Evolutionary conservation across 2,888 invertebrate species (phyloP).

Genomic region (Buathra laborator): DNA sequence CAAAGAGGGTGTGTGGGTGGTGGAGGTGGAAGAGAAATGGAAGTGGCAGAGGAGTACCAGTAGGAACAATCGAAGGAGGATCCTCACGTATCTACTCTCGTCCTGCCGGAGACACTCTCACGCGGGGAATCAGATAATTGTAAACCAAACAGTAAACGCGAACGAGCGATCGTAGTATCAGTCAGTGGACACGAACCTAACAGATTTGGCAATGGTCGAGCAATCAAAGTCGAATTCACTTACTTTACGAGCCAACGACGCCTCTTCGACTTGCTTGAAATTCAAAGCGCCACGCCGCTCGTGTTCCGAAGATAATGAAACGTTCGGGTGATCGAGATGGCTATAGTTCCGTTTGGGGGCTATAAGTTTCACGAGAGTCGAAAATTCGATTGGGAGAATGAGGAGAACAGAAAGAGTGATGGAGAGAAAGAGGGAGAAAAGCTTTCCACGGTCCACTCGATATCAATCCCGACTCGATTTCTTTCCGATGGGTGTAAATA

Average conservation of each 20-base stretch:
- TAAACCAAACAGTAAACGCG: slow-evolving; percentile 71
- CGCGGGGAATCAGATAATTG: slow-evolving; percentile 72
- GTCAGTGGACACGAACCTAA: slow-evolving; percentile 50
- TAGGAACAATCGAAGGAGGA: slow-evolving; percentile 20
- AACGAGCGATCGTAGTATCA: slow-evolving; percentile 5
- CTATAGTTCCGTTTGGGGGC: slow-evolving; percentile 39
- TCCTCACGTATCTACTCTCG: slow-evolving; percentile 2
- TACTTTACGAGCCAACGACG: slow-evolving; percentile 65
- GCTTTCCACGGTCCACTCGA: slow-evolving; percentile 13
- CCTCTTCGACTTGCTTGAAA: slow-evolving; percentile 49
- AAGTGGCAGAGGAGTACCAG: slow-evolving; percentile 2
- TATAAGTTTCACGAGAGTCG: slow-evolving; percentile 50
- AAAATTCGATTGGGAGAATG: slow-evolving; percentile 8
- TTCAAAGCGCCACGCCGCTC: slow-evolving; percentile 47
- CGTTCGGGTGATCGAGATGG: slow-evolving; percentile 52
- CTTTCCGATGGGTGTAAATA: slow-evolving; percentile 9
- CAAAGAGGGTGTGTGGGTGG: not conserved
- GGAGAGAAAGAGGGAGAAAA: slow-evolving; percentile 27
- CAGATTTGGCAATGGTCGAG: slow-evolving; percentile 71
- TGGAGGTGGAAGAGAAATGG: not conserved
- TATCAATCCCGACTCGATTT: slow-evolving; percentile 1
- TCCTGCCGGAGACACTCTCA: slow-evolving; percentile 16
- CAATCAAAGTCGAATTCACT: slow-evolving; percentile 72
- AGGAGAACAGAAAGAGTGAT: not conserved
- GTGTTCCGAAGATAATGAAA: slow-evolving; percentile 64